These are phyloP conservation scores for Styela plicata DNA, from an alignment of 23 tunicate genomes.

Conservation along the genomic window DNA sequence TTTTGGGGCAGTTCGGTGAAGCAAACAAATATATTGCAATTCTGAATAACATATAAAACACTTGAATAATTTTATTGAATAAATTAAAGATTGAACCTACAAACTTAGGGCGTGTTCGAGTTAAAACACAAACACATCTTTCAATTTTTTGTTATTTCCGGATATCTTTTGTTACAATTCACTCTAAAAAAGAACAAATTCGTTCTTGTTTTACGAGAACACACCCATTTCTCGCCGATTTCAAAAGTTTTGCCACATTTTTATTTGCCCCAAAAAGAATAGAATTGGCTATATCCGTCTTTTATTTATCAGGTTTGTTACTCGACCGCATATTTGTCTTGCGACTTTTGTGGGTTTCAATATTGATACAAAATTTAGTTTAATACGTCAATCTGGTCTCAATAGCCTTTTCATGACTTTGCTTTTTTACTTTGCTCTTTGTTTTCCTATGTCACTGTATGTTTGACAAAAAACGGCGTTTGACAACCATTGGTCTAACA, in stretches of 20 bases:
- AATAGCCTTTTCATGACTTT: background rate
- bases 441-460: background rate
- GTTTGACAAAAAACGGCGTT: background rate
- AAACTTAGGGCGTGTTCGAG: background rate
- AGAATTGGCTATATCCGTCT: background rate
- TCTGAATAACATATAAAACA: too few relatives aligned
- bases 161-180: background rate
- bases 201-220: background rate
- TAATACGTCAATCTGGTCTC: background rate
- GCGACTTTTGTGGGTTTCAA: background rate
- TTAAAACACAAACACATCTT: too few relatives aligned
- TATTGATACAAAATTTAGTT: background rate
- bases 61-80: too few relatives aligned
- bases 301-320: background rate
- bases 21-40: too few relatives aligned
- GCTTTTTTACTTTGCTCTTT: background rate
- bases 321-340: background rate
- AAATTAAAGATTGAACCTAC: too few relatives aligned
- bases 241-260: background rate
- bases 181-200: background rate
- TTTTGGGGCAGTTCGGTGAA: too few relatives aligned
- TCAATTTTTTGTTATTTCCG: background rate
- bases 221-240: background rate
- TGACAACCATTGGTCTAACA: background rate
- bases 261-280: background rate